phyloP scores from a whole-genome alignment of 2,888 invertebrate species.

The Cryptophagus acutangulus region DNA sequence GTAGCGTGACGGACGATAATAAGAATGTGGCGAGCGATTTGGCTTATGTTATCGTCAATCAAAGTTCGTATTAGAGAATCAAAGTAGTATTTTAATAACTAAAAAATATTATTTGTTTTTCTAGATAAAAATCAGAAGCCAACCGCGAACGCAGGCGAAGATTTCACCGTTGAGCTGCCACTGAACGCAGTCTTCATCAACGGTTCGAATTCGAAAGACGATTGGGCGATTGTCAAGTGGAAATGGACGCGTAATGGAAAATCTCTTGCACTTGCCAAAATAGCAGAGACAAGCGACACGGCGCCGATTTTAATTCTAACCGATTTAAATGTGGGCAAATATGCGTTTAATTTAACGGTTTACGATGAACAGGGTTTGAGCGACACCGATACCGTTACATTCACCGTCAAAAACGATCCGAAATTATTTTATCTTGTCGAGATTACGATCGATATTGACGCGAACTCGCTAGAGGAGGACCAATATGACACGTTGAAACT shows the following conservation, averaged over 20 bases:
- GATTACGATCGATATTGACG: constrained; percentile 72
- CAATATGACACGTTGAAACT: constrained; percentile 73
- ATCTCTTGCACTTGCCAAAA: constrained; percentile 77
- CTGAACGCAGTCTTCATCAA: constrained; percentile 72
- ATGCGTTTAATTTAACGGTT: constrained; percentile 84
- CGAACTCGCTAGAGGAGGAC: constrained; percentile 61
- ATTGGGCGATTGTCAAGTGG: constrained; percentile 79
- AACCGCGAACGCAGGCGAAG: constrained; percentile 83
- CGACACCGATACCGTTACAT: constrained; percentile 75
- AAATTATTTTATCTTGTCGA: constrained; percentile 73
- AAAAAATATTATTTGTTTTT: constrained; percentile 27
- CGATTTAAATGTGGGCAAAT: constrained; percentile 81
- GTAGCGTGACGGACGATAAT: constrained; percentile 80
- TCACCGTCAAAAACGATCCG: constrained; percentile 76
- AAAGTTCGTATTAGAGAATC: constrained; percentile 59
- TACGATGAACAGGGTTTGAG: constrained; percentile 84
- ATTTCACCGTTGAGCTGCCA: constrained; percentile 73
- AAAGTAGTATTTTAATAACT: constrained; percentile 2
- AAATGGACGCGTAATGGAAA: constrained; percentile 74
- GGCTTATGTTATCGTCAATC: constrained; percentile 73
- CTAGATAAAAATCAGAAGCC: constrained; percentile 85
- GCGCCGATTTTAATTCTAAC: constrained; percentile 72
- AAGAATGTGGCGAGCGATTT: constrained; percentile 72
- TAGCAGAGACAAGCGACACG: constrained; percentile 66
- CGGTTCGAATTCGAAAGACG: constrained; percentile 80